Conservation (phyloP, 2,113 vertebrate species). For the Okapia johnstoni region DNA sequence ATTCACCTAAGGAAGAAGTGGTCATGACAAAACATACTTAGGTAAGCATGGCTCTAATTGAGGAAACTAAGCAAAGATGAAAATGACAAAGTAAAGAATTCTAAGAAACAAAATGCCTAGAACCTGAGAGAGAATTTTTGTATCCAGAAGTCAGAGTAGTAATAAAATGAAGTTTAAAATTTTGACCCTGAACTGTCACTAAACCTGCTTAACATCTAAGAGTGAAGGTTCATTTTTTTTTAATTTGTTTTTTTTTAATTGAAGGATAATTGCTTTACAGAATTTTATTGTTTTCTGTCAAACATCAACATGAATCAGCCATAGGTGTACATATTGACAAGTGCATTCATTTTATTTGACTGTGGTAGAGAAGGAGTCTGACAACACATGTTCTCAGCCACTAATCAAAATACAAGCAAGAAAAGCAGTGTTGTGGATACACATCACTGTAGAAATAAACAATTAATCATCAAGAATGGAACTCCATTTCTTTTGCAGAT, state of each 20-base stretch:
- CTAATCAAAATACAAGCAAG: background rate
- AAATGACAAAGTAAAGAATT: background rate
- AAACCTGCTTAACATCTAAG: background rate
- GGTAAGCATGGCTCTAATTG: background rate
- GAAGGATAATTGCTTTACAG: background rate
- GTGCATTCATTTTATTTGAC: background rate
- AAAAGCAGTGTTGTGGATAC: background rate
- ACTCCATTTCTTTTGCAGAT: background rate
- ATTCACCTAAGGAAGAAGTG: background rate
- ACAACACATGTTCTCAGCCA: background rate
- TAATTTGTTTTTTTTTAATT: background rate
- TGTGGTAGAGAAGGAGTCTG: background rate
- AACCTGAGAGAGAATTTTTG: background rate
- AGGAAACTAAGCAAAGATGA: background rate
- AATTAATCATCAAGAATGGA: background rate
- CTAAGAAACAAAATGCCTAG: background rate
- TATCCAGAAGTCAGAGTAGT: background rate
- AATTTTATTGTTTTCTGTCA: background rate
- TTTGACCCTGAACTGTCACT: background rate
- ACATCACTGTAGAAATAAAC: background rate
- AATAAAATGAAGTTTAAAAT: background rate
- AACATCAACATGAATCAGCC: background rate
- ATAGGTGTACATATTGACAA: background rate
- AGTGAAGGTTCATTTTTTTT: background rate
- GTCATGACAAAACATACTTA: background rate